Evolutionary conservation across 1,140 invertebrate genomes (phyloP), one percentile per base, ranked within the genome.

Genomic region (Frieseomelitta varia): DNA sequence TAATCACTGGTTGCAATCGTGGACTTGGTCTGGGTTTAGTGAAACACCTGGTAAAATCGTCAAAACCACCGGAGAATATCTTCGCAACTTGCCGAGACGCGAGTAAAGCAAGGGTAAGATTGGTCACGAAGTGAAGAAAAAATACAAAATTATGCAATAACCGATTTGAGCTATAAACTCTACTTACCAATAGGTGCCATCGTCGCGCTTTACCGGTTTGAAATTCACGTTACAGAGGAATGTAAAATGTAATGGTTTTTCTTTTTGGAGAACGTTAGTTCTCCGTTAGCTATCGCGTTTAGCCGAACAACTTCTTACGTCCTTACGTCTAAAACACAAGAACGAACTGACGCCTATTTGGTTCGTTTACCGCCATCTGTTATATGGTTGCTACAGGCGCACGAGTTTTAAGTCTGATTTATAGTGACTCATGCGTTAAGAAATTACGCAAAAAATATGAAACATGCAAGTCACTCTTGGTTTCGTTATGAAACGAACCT

Each of bases 1-100:
- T 99, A 84, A 97, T 99, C 82, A 99, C 98, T 15, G 98, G 98
- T 34, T 97, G 97, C 75, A 99, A 98, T 92, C 96, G 98, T 63
- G 98, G 98, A 2, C 93, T 99, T 69, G 98, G 98, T 27, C 94
- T 99, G 56, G 98, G 98, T 71, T 95, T 99, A 78, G 96, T 98
- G 1, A 97, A 97, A 94, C 96, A 97, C 93, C 90, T 98, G 47
- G 82, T 94, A 10, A 88, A 93, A 65, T 90, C 94, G 4, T 88
- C 94, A 51, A 95, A 95, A 84, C 94, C 95, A 30, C 96, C 97
- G 56, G 93, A 96, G 91, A 91, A 95, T 91, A 94, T 98, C 27
- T 97, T 98, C 88, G 97, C 97, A 53, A 97, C 97, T 79, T 98
- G 97, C 91, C 96, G 97, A 81, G 95, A 97, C 86, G 93, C 95